Evolutionary conservation across 2,888 invertebrate genomes (phyloP), one percentile per base, ranked within the genome.

Genomic region (Drosophila tripunctata): DNA sequence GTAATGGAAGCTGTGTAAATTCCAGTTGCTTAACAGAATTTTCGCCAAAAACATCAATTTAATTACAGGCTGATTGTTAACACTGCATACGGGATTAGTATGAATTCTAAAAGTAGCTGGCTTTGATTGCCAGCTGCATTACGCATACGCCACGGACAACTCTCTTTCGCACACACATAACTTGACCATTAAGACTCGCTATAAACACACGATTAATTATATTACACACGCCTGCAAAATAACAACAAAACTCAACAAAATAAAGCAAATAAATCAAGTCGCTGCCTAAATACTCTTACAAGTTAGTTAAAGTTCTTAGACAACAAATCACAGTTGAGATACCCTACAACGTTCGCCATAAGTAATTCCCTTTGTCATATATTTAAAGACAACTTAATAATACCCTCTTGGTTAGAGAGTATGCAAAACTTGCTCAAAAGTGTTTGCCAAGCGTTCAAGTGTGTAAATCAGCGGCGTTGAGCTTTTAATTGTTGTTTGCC

Each of bases 401-500:
- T 14, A 27, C 3, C n/a, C 51, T 6, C 4, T 21, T 10, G 4
- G 48, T 10, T n/a, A 35, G 45, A 5, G 67, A 19, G 24, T 38
- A n/a, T 52, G 71, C 74, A 54, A 65, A 74, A 74, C 61, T 70
- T 66, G 65, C 69, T 65, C 57, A 54, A 67, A 78, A 71, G 70
- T 74, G 75, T 74, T 79, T 86, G 75, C 67, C 57, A 66, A 84
- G 64, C 64, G 64, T 64, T 80, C 62, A 54, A 81, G 67, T 67
- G 68, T 75, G 74, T 62, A 63, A 83, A 77, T 83, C 68, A 55
- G 81, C 63, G 64, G 80, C 67, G 80, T 58, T 61, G 62, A 71
- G 84, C 68, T 50, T 67, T 84, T 81, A 87, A 81, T 87, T 87
- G 84, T 75, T 80, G 72, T 80, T 84, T 71, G 68, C 68, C 63